Conservation (phyloP, 2,113 vertebrate genomes). For the Odontophorus gujanensis region DNA sequence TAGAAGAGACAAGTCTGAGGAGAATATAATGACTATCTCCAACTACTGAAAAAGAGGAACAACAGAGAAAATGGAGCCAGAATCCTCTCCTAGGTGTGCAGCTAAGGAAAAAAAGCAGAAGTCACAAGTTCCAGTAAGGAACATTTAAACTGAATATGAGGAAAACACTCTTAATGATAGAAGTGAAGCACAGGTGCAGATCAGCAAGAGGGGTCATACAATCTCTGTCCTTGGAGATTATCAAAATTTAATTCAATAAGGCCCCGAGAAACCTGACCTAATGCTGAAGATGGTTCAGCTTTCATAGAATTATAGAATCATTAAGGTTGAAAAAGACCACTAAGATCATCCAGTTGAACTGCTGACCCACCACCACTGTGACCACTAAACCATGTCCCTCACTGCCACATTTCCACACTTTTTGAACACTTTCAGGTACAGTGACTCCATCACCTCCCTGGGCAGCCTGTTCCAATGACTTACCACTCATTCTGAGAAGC, state of each 20-base stretch:
- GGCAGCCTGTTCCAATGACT: no score
- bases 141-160: background rate
- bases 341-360: no score
- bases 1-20: accelerated
- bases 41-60: background rate
- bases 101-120: background rate
- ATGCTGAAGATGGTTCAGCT: background rate
- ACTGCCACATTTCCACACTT: no score
- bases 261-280: background rate
- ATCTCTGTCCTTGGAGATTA: background rate
- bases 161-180: background rate
- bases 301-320: no score
- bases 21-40: background rate
- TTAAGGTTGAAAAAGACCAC: no score
- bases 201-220: background rate
- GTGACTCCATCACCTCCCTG: no score
- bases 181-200: background rate
- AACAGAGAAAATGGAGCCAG: background rate
- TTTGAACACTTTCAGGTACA: no score
- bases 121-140: background rate
- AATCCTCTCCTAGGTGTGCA: background rate
- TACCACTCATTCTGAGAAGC: no score
- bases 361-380: no score
- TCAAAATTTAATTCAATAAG: background rate
- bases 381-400: no score